Base-by-base conservation (phyloP, 2,888 invertebrate species). In the Archaeoteleia sp. region DNA sequence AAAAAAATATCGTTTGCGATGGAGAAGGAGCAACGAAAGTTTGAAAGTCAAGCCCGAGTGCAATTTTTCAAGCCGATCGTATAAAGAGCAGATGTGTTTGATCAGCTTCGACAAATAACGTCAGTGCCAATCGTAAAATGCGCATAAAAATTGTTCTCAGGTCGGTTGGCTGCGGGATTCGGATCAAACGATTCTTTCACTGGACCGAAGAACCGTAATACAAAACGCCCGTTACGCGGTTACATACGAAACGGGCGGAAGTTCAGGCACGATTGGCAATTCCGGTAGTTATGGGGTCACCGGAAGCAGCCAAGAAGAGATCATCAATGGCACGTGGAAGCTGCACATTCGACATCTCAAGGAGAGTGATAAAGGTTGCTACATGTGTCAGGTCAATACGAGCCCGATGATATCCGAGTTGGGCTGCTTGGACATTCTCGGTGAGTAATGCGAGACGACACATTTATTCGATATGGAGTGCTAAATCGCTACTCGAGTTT, bases 361-460 rank as follows among this genome's bases (percentile, higher is more conserved):
- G 71, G 94, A 94, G 77, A 89, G 91, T 34, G 95, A 95, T 85
- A 89, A 92, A 37, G 95, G 94, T 63, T 95, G 95, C 83, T 95
- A 95, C 86, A 94, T 95, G 93, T 95, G 95, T 82, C 95, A 95
- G 88, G 94, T 95, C 79, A 95, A 95, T 87, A 95, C 95, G 1
- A 92, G 91, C 67, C 90, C 91, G 51, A 94, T 95, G 93, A 95
- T 92, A 86, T 94, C 93, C 82, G 93, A 94, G 86, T 89, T 93
- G 54, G 95, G 95, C 5, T 95, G 95, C 82, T 90, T 95, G 62
- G 95, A 95, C 83, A 95, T 95, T 12, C 92, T 93, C 82, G 94
- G 95, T 95, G 84, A 89, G 63, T 48, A 14, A 12, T 15, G 6
- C 2, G 23, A 40, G 20, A 20, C 20, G 3, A 5, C 5, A 2